These are phyloP conservation scores for Pygoscelis antarcticus DNA, from an alignment of 2,113 vertebrate species.

Conservation along the genomic window DNA sequence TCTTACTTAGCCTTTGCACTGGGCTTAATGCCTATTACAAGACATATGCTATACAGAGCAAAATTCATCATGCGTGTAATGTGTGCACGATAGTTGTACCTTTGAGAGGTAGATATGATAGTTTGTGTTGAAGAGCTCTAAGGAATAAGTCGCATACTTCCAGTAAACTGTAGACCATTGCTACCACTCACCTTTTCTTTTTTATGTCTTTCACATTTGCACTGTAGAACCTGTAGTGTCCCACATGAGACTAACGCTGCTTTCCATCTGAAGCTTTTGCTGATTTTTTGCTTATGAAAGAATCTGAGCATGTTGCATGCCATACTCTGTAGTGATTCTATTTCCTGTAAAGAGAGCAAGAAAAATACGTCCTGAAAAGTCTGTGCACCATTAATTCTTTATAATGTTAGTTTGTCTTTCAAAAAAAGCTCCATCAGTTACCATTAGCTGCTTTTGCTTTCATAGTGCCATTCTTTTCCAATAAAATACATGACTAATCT, in stretches of 20 bases:
- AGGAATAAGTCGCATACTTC: background rate
- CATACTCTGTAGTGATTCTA: conserved; percentile 40
- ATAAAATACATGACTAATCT: background rate
- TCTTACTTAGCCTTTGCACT: background rate
- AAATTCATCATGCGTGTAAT: background rate
- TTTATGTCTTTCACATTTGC: conserved; percentile 30
- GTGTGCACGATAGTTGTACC: background rate
- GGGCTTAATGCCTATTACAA: background rate
- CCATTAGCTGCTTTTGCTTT: background rate
- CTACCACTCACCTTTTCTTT: conserved; percentile 28
- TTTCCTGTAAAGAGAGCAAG: conserved; percentile 38
- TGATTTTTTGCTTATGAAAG: background rate
- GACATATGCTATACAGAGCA: background rate
- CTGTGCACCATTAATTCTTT: background rate
- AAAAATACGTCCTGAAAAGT: background rate
- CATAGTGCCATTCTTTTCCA: background rate
- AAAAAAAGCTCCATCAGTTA: background rate
- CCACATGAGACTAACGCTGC: conserved; percentile 24
- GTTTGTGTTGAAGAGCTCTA: background rate
- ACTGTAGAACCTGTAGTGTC: conserved; percentile 39
- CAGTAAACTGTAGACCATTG: background rate
- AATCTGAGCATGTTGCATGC: conserved; percentile 52
- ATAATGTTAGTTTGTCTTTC: background rate
- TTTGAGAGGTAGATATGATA: background rate
- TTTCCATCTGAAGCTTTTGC: conserved; percentile 21